Evolutionary conservation across 2,113 vertebrate genomes (phyloP), one percentile per base, ranked within the genome.

Genomic region (Setophaga coronata): DNA sequence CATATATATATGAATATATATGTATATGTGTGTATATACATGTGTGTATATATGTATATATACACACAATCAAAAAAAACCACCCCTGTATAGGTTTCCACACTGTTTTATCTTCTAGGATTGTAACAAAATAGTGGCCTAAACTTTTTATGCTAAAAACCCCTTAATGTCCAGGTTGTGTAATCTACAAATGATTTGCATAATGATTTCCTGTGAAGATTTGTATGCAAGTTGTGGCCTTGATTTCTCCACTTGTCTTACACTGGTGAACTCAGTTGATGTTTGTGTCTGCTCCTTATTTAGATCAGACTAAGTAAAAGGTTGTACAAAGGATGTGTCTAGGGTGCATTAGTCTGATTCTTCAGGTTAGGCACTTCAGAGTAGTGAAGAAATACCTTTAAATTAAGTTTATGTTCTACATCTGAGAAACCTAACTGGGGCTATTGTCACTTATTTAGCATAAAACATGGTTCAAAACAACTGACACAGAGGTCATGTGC

Each of bases 21-120:
- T 43, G 14, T 38, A 10, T 77, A 0, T 62, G 4, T 29, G 4
- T 33, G 3, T 18, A 19, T 25, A 7, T 33, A 4, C 24, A 14
- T 14, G 25, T 25, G 23, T 36, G 16, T 65, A 14, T 33, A 36
- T 36, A 12, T 26, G 14, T 19, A 5, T 42, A 7, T 25, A 42
- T 25, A 34, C 0, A 25, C 2, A 24, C 9, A 16, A 10, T 14
- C 9, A 18, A 36, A 9, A 56, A 73, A 45, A 31, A 1, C 2
- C 3, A 24, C 3, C 5, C 47, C 21, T 25, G 4, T 18, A 9
- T 31, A 43, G 5, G 14, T 71, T 79, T 76, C 24, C 58, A 69
- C 8, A 21, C 13, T 42, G 2, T 14, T 40, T 6, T 76, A 60
- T 77, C 71, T 72, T 60, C 48, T 7, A 29, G 7, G 18, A 28